Conservation (phyloP, 2,113 vertebrate genomes). For the Tyrannus savana region DNA sequence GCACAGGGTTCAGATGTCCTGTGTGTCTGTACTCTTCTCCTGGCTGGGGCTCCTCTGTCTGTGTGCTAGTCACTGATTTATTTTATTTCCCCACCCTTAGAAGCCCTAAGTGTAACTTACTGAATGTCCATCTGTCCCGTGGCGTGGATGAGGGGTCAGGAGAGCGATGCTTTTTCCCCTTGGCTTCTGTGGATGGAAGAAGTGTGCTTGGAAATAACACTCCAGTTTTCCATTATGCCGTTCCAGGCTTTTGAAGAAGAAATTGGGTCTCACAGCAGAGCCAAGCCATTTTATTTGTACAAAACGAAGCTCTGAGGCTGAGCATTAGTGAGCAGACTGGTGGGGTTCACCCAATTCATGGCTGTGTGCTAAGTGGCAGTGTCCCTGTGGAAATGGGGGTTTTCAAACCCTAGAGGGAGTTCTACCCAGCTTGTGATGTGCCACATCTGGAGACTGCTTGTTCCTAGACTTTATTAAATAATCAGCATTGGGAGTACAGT, state of each 20-base stretch:
- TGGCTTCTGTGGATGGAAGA: conserved; percentile 11
- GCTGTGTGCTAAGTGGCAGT: not conserved
- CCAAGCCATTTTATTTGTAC: not conserved
- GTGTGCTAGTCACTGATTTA: not conserved
- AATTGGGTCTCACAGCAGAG: not conserved
- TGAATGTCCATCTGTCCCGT: not conserved
- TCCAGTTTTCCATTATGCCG: not conserved
- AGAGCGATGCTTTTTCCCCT: not conserved
- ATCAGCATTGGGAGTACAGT: not conserved
- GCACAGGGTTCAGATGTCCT: not conserved
- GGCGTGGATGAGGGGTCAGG: not conserved
- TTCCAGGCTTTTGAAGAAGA: conserved; percentile 18
- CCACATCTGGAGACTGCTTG: not conserved
- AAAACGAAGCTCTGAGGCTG: not conserved
- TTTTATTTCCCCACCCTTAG: not conserved
- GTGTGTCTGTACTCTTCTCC: not conserved
- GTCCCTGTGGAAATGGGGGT: not conserved
- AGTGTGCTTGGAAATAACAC: not conserved
- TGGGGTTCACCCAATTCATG: not conserved
- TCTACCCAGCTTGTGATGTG: not conserved
- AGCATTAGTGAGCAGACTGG: not conserved
- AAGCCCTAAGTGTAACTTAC: not conserved
- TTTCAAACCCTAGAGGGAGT: not conserved
- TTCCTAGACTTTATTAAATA: not conserved
- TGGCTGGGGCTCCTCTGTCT: not conserved